Percentiles rank a stretch among this genome's conserved stretches.
These are phyloP conservation scores for Oreochromis mossambicus DNA, from an alignment of 2,797 vertebrate genomes.

Conservation along the genomic window DNA sequence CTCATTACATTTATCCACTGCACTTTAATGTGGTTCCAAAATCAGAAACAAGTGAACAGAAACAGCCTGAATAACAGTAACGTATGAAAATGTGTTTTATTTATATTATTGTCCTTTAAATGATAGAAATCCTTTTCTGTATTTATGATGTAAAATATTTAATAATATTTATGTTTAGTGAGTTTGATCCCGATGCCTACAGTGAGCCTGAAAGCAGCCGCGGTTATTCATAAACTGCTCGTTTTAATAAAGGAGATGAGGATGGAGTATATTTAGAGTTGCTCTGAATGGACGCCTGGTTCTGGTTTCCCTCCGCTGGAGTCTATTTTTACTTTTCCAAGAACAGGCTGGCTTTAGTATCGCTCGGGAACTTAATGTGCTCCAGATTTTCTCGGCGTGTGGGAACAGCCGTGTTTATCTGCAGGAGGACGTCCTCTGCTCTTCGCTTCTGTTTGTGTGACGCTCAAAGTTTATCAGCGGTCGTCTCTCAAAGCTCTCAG, in stretches of 20 bases:
- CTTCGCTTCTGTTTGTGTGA: neutral
- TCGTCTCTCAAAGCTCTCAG: neutral
- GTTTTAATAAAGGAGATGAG: neutral
- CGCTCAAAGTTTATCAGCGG: neutral
- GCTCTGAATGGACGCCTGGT: neutral
- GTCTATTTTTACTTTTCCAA: slow-evolving; percentile 6
- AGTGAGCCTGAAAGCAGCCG: neutral
- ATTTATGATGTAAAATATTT: neutral
- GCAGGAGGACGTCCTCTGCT: slow-evolving; percentile 17
- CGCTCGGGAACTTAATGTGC: slow-evolving; percentile 14
- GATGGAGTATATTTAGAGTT: neutral
- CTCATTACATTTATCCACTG: neutral
- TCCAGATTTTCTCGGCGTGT: slow-evolving; percentile 21
- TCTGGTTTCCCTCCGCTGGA: neutral
- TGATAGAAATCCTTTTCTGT: neutral
- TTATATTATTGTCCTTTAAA: neutral
- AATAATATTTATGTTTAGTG: neutral
- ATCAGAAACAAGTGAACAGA: neutral
- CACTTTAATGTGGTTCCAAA: neutral
- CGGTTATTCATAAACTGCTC: neutral
- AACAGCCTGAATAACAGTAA: neutral
- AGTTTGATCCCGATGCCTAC: neutral
- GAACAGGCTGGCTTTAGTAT: neutral
- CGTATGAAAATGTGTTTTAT: neutral
- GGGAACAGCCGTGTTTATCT: slow-evolving; percentile 35